Base-by-base conservation (phyloP, 1,140 invertebrate species). In the Drosophila tropicalis region DNA sequence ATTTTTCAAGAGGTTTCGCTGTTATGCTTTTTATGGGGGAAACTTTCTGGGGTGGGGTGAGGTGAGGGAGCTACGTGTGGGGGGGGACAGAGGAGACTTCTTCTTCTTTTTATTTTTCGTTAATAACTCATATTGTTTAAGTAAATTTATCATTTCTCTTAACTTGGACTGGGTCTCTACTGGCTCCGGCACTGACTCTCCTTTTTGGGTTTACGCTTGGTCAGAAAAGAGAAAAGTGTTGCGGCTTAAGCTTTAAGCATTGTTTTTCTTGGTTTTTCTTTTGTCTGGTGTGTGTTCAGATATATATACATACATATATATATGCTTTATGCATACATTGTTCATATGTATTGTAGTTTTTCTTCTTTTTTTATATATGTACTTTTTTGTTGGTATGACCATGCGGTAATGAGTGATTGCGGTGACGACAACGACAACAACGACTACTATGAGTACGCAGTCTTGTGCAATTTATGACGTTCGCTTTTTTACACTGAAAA, bases 381-480 rank as follows among this genome's bases (percentile, higher is more conserved):
- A 12, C 9, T 12, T 12, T 54, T 60, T 62, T 66, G 7, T 51
- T 19, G 44, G 55, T 58, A 29, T 62, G 62, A 67, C 66, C 66
- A 41, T 81, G 72, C 73, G 56, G 73, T 66, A 84, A 80, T 86
- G 68, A 72, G 78, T 69, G 36, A 55, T 73, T 78, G 73, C 67
- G 72, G 64, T 81, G 70, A 34, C 17, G 44, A 51, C 44, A n/a
- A 51, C 44, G 9, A 51, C 44, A 9, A 22, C 15, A 1, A 15
- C 41, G n/a, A 44, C 41, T 4, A 57, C 34, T 68, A 47, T 58
- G 32, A 58, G 12, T 58, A 58, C 56, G 9, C 19, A 54, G 29
- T 64, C 41, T 74, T 81, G 71, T 81, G 82, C 82, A 78, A 84
- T 81, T 74, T 80, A 80, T 85, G 64, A 66, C 40, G 54, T 64